Percentiles rank a stretch among this genome's conserved stretches.
Evolutionary conservation across 2,113 vertebrate species (phyloP).

Genomic region (Tupaia chinensis): DNA sequence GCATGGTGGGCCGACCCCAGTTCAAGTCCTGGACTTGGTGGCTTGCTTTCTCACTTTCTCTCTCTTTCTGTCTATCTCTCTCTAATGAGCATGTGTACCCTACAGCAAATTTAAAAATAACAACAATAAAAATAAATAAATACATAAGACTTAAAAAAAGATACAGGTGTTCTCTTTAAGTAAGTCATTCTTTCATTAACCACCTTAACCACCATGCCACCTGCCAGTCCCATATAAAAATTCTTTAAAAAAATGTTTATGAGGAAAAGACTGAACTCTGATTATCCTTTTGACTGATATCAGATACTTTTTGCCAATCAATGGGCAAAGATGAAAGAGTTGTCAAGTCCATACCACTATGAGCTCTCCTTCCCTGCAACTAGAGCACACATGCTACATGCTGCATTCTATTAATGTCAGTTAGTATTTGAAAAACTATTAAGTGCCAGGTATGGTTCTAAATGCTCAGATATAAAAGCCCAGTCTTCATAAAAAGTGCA

Average conservation of each 20-base stretch:
- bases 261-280: too few species aligned
- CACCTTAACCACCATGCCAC: neutral
- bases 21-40: too few species aligned
- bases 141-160: too few species aligned
- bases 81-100: too few species aligned
- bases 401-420: neutral
- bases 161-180: too few species aligned
- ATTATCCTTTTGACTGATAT: neutral
- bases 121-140: too few species aligned
- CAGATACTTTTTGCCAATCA: neutral
- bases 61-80: too few species aligned
- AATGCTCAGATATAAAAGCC: neutral
- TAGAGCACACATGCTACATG: neutral
- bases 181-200: neutral
- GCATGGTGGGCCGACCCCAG: too few species aligned
- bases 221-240: too few species aligned
- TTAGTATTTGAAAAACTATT: conserved; percentile 9
- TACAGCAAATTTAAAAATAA: too few species aligned
- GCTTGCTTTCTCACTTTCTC: too few species aligned
- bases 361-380: neutral
- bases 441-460: neutral
- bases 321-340: neutral
- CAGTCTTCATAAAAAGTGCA: neutral
- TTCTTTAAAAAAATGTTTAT: too few species aligned
- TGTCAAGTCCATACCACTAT: neutral